These are phyloP conservation scores for Apostichopus parvimensis DNA, from an alignment of 35 echinoderm and acorn worm genomes.

Conservation along the genomic window DNA sequence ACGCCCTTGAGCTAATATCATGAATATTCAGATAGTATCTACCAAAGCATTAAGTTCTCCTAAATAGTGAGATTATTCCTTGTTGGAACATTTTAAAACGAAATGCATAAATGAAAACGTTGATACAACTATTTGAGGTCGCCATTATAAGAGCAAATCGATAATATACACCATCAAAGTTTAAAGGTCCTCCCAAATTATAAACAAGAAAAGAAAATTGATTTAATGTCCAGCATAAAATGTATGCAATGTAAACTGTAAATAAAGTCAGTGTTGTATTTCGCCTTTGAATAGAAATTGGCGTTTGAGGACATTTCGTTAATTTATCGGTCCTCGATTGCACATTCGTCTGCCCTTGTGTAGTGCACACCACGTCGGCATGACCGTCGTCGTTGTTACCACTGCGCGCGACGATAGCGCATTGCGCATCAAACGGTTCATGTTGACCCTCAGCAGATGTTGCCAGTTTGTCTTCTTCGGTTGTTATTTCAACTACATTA, in stretches of 20 bases:
- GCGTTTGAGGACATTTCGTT: background rate
- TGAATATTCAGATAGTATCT: no score
- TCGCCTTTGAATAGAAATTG: slow-evolving; percentile 47
- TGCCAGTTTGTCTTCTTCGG: background rate
- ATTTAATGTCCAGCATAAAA: slow-evolving; percentile 74
- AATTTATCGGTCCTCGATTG: background rate
- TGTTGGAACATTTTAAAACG: slow-evolving; percentile 76
- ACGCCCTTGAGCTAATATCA: no score
- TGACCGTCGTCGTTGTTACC: no score
- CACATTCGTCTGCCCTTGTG: no score
- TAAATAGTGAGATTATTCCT: slow-evolving; percentile 52
- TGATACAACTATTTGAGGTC: slow-evolving; percentile 61
- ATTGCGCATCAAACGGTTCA: background rate
- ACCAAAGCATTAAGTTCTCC: background rate
- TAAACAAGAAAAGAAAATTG: slow-evolving; percentile 68
- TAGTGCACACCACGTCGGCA: no score
- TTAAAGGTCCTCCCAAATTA: slow-evolving; percentile 51
- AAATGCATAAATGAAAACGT: slow-evolving; percentile 80
- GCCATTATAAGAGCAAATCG: slow-evolving; percentile 56
- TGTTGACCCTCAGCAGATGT: background rate
- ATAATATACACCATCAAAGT: slow-evolving; percentile 53
- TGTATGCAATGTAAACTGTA: slow-evolving; percentile 64
- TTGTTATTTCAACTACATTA: background rate
- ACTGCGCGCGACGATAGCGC: no score
- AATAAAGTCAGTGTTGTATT: slow-evolving; percentile 67